These are phyloP conservation scores for Bombus fervidus DNA, from an alignment of 1,140 invertebrate species.

Conservation along the genomic window DNA sequence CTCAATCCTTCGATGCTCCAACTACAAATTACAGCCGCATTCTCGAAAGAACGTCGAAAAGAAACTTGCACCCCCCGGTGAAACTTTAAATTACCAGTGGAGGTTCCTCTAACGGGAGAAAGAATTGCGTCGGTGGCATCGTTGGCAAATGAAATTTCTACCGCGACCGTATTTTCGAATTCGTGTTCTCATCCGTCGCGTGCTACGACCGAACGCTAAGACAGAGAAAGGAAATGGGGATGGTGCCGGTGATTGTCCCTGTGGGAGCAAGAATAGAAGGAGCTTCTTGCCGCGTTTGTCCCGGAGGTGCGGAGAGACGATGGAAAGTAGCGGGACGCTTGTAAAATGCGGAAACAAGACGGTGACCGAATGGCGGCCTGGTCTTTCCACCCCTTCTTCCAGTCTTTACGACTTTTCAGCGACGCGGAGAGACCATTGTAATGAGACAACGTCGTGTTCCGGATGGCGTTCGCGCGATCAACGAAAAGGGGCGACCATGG, in stretches of 20 bases:
- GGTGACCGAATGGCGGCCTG: conserved; percentile 39
- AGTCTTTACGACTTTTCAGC: conserved; percentile 59
- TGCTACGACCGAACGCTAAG: background rate
- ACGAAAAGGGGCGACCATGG: background rate
- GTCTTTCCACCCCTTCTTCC: background rate
- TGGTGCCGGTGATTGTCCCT: conserved; percentile 76
- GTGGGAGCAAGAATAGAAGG: conserved; percentile 54
- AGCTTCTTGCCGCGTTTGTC: background rate
- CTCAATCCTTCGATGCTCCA: background rate
- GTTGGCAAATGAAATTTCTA: conserved; percentile 33
- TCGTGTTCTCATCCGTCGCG: conserved; percentile 9
- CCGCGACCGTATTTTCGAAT: background rate
- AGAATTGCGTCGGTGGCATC: background rate
- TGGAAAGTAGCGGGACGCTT: conserved; percentile 54
- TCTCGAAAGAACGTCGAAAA: too few species aligned
- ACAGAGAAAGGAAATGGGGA: conserved; percentile 59
- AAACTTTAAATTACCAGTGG: conserved; percentile 12
- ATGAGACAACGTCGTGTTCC: conserved; percentile 53
- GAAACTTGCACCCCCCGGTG: background rate
- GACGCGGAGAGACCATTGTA: conserved; percentile 27
- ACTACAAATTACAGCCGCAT: background rate
- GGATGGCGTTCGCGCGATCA: conserved; percentile 54
- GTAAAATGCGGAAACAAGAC: conserved; percentile 65
- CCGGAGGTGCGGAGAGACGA: background rate
- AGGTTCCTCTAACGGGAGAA: background rate